Conservation (phyloP, 1,140 invertebrate genomes). For the Camponotus pennsylvanicus region DNA sequence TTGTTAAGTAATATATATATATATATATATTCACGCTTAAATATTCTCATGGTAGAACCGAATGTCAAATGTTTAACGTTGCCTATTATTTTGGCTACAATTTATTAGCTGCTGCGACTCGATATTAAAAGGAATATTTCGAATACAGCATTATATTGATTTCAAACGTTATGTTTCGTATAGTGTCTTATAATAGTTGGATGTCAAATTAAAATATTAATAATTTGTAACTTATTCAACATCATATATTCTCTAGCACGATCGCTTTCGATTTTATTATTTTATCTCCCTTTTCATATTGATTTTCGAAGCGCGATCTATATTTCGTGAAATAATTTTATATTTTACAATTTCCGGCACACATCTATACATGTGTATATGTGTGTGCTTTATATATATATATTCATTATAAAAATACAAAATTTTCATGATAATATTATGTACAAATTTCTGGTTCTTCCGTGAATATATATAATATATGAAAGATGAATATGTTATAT, state of each 20-base stretch:
- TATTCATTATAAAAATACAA: not conserved
- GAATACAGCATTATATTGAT: not conserved
- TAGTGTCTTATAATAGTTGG: not conserved
- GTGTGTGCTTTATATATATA: not conserved
- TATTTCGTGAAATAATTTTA: conserved; percentile 31
- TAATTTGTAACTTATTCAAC: conserved; percentile 15
- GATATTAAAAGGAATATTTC: not conserved
- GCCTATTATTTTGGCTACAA: not conserved
- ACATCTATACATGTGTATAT: not conserved
- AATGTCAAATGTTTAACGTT: not conserved
- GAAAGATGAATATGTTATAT: conserved; percentile 33
- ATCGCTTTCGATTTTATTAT: not conserved
- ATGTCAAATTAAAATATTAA: not conserved
- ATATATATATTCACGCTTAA: not conserved
- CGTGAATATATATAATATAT: not conserved
- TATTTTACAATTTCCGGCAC: not conserved
- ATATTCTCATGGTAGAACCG: not conserved
- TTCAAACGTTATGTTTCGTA: not conserved
- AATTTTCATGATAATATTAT: not conserved
- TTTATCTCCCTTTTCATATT: not conserved
- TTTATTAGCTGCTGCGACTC: not conserved
- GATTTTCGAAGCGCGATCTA: conserved; percentile 1
- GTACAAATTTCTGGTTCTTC: not conserved
- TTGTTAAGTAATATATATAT: not conserved
- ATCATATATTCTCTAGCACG: not conserved